phyloP scores from a whole-genome alignment of 2,797 vertebrate species.

The Moxostoma hubbsi region DNA sequence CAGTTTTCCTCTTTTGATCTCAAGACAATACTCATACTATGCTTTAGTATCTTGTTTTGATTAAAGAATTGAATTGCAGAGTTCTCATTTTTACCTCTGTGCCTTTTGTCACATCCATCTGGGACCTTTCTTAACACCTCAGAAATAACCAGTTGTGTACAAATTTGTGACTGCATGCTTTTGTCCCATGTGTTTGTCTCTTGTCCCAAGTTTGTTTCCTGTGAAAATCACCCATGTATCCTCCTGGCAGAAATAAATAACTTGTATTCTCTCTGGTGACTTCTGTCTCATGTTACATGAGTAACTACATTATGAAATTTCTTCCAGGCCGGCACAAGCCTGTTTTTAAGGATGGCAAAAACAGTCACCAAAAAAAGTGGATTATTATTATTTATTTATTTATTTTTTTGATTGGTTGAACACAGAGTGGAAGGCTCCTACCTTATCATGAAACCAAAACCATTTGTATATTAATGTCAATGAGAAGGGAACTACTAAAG shows the following conservation, averaged over 20 bases:
- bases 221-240: conserved; percentile 15
- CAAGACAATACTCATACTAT: neutral
- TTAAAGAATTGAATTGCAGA: conserved; percentile 10
- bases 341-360: neutral
- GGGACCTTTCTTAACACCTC: neutral
- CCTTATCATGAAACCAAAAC: neutral
- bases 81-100: conserved; percentile 4
- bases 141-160: neutral
- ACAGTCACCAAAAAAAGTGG: too few species aligned
- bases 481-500: neutral
- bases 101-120: neutral
- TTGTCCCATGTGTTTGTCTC: neutral
- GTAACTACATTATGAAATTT: neutral
- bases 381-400: too few species aligned
- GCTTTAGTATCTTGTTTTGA: conserved; percentile 1
- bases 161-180: neutral
- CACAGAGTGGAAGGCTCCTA: neutral
- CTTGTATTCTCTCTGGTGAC: conserved; percentile 3
- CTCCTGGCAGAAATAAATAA: conserved; percentile 18
- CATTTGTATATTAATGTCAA: too few species aligned
- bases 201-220: conserved; percentile 9
- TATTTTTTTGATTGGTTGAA: too few species aligned
- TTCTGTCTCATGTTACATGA: neutral
- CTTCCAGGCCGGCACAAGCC: neutral
- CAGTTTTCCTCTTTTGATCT: neutral